These are phyloP conservation scores for Pangasianodon hypophthalmus DNA, from an alignment of 2,113 vertebrate species.

Conservation along the genomic window DNA sequence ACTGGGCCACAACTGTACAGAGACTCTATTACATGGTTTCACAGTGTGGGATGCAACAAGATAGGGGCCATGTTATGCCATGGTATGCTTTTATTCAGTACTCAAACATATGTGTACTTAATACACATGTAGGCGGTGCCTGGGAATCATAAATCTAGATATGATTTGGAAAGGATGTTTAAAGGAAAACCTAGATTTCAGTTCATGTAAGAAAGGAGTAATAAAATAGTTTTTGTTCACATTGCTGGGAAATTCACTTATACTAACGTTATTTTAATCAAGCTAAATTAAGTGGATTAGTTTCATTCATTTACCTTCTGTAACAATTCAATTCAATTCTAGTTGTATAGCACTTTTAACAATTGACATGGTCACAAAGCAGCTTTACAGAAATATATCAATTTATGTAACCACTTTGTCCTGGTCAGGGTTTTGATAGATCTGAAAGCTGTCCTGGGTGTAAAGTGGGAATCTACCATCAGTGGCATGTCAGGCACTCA, in stretches of 20 bases:
- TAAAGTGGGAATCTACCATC: not conserved
- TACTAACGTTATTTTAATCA: not conserved
- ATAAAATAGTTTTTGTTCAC: not conserved
- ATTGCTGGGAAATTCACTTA: not conserved
- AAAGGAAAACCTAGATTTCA: not conserved
- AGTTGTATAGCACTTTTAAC: too few species aligned
- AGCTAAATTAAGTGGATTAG: not conserved
- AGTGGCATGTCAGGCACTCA: not conserved
- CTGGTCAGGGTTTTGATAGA: not conserved
- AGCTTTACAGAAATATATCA: too few species aligned
- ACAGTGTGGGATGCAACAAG: not conserved
- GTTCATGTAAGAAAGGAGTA: not conserved
- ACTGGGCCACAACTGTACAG: not conserved
- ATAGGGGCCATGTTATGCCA: not conserved
- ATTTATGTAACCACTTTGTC: not conserved
- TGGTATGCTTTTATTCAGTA: not conserved
- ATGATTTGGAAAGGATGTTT: not conserved
- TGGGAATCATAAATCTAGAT: not conserved
- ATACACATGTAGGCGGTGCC: not conserved
- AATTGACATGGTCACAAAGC: too few species aligned
- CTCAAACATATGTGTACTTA: not conserved
- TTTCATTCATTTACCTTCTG: not conserved
- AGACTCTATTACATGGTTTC: slow-evolving; percentile 13
- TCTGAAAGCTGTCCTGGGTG: not conserved
- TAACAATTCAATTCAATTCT: not conserved